Evolutionary conservation across 2,797 vertebrate species (phyloP).

Genomic region (Alcedo atthis): DNA sequence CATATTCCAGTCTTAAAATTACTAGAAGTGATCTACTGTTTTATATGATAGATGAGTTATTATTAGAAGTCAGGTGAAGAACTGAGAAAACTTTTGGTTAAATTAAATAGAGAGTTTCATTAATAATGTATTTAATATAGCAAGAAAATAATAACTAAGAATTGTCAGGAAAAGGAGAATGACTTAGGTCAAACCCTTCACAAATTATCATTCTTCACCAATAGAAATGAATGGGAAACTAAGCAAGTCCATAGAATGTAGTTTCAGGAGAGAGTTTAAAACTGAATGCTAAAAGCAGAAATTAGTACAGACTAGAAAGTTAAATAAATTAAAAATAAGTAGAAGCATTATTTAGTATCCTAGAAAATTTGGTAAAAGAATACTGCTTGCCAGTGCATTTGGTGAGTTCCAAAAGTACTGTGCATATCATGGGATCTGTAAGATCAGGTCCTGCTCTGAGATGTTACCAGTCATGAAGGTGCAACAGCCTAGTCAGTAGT

Average conservation of each 20-base stretch:
- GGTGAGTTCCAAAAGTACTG: not conserved
- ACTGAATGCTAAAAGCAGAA: not conserved
- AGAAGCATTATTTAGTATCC: not conserved
- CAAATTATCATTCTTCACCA: conserved; percentile 1
- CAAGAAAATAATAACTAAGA: conserved; percentile 42
- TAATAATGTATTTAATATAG: conserved; percentile 44
- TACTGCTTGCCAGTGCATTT: not conserved
- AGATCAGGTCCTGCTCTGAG: not conserved
- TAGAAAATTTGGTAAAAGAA: not conserved
- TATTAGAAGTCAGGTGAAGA: conserved; percentile 23
- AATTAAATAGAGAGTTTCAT: conserved; percentile 59
- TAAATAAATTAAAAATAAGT: not conserved
- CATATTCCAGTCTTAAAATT: conserved; percentile 47
- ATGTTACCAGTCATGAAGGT: not conserved
- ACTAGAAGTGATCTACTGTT: not conserved
- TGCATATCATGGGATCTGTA: not conserved
- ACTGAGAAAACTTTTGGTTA: conserved; percentile 45
- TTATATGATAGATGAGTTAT: conserved; percentile 52
- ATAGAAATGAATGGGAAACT: conserved; percentile 22
- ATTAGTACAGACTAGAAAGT: not conserved
- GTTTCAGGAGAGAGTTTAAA: not conserved
- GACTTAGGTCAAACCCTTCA: conserved; percentile 28
- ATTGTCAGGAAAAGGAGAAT: conserved; percentile 32
- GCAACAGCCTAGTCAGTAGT: not conserved
- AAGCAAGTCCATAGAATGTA: not conserved